Evolutionary conservation across 1,140 invertebrate genomes (phyloP), one percentile per base, ranked within the genome.

Genomic region (Phenacoccus solenopsis): DNA sequence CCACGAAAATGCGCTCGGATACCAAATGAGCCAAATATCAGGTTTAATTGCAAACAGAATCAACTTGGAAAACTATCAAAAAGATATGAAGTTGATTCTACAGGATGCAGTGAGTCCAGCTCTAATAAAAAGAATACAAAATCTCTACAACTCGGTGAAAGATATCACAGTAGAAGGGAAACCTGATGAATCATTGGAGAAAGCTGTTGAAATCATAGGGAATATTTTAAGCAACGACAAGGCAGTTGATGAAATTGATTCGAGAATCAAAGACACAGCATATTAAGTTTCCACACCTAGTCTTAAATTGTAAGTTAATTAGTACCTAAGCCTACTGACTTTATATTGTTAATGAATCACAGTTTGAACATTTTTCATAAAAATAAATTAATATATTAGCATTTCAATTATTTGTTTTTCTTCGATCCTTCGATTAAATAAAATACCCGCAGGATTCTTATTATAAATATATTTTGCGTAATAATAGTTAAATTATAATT

Each of bases 401-500:
- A n/a, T n/a, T n/a, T n/a, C n/a, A n/a, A n/a, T n/a, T n/a, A n/a
- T n/a, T n/a, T n/a, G n/a, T n/a, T n/a, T n/a, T n/a, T n/a, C n/a
- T n/a, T n/a, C n/a, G n/a, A n/a, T n/a, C n/a, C n/a, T n/a, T n/a
- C n/a, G n/a, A n/a, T n/a, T n/a, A n/a, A n/a, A n/a, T n/a, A n/a
- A n/a, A n/a, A n/a, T n/a, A n/a, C n/a, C n/a, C n/a, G n/a, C n/a
- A 9, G 16, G 20, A 3, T 49, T 49, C 38, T 49, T 49, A 49
- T 49, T 49, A 49, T 49, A 49, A 49, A 49, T 49, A 49, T 49
- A 49, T 49, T 49, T 49, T 49, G 38, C 38, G 38, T 49, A 49
- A 49, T 49, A n/a, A 49, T 49, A 49, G 20, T 49, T 49, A 49
- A 49, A 49, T 49, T 49, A 49, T 49, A 49, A 49, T 49, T 49